A percentile compares a stretch with the other conserved stretches of the same genome.
Conservation (phyloP, 2,888 invertebrate genomes). For the Apodemia mormo region DNA sequence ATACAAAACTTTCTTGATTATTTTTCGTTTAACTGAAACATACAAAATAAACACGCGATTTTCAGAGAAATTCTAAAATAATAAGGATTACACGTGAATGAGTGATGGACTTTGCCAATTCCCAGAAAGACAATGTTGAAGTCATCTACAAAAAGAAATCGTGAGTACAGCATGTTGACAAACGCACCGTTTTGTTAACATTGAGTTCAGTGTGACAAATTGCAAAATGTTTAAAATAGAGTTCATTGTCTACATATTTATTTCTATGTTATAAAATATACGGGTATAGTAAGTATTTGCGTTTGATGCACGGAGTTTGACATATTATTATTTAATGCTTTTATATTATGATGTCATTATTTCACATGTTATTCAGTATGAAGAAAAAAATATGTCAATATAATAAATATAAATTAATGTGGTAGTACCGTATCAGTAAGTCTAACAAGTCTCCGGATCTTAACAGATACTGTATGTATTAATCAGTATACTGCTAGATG, state of each 20-base stretch:
- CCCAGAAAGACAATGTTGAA: slow-evolving; percentile 54
- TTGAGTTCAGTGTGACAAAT: slow-evolving; percentile 26
- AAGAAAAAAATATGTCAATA: no score
- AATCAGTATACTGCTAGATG: no score
- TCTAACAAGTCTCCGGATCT: no score
- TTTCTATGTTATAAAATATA: background rate
- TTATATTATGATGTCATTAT: no score
- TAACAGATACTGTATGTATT: no score
- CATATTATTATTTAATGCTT: no score
- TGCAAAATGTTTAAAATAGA: background rate
- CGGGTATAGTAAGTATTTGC: no score
- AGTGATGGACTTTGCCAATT: slow-evolving; percentile 52
- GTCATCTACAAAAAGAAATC: slow-evolving; percentile 43
- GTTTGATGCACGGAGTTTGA: no score
- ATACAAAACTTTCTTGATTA: slow-evolving; percentile 61
- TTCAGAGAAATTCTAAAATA: slow-evolving; percentile 67
- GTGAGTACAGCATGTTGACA: slow-evolving; percentile 45
- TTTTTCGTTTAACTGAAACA: slow-evolving; percentile 57
- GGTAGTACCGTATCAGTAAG: no score
- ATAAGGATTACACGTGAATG: slow-evolving; percentile 57
- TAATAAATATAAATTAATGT: no score
- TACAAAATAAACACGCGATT: slow-evolving; percentile 70
- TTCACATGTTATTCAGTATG: no score
- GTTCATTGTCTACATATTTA: background rate
- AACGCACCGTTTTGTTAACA: slow-evolving; percentile 45